A percentile compares a stretch with the other conserved stretches of the same genome.
These are phyloP conservation scores for Drosophila nigritarsus DNA, from an alignment of 2,888 invertebrate genomes.

Conservation along the genomic window DNA sequence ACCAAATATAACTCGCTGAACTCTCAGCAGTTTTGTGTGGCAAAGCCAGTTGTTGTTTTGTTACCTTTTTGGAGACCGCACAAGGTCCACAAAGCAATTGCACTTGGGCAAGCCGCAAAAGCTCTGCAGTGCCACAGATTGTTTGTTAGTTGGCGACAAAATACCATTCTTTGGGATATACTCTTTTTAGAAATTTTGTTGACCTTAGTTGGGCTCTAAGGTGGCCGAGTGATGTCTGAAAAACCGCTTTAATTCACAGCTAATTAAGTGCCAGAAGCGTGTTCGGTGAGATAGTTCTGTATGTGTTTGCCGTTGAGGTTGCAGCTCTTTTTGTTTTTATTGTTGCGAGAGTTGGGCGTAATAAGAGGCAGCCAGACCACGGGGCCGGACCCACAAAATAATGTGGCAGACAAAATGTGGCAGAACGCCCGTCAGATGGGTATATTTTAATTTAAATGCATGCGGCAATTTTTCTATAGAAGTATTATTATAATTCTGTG, in stretches of 20 bases:
- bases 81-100: slow-evolving; percentile 7
- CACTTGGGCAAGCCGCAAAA: slow-evolving; percentile 16
- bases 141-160: slow-evolving; percentile 33
- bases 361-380: slow-evolving; percentile 30
- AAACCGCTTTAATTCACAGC: slow-evolving; percentile 23
- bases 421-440: slow-evolving; percentile 6
- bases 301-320: slow-evolving; percentile 12
- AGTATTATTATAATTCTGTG: slow-evolving; percentile 5
- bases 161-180: background rate
- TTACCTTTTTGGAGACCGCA: slow-evolving; percentile 12
- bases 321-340: background rate
- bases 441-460: slow-evolving; percentile 55
- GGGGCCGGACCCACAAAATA: slow-evolving; percentile 7
- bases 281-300: slow-evolving; percentile 43
- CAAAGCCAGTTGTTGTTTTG: background rate
- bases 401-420: slow-evolving; percentile 25
- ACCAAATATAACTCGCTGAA: background rate
- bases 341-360: slow-evolving; percentile 9
- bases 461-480: slow-evolving; percentile 33
- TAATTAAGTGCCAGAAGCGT: slow-evolving; percentile 55
- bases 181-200: background rate
- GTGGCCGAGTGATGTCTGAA: slow-evolving; percentile 5
- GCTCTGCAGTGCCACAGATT: slow-evolving; percentile 32
- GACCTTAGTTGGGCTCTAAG: slow-evolving; percentile 3
- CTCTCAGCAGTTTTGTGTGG: background rate